A percentile compares a stretch with the other conserved stretches of the same genome.
These are phyloP conservation scores for Hypomesus transpacificus DNA, from an alignment of 2,113 vertebrate genomes.

Conservation along the genomic window DNA sequence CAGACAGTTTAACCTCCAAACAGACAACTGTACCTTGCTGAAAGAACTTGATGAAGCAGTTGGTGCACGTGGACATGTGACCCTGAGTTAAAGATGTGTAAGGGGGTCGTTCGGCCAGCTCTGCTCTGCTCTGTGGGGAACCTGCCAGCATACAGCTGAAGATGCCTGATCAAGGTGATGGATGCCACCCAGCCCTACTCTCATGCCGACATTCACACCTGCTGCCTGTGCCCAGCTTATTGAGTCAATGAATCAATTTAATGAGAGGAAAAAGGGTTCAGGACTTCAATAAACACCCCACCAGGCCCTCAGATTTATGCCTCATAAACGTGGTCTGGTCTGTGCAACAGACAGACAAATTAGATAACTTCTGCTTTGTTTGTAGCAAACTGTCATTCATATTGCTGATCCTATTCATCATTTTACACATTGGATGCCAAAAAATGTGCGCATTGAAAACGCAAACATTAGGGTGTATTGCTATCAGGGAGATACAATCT, in stretches of 20 bases:
- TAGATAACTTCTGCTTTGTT: conserved; percentile 14
- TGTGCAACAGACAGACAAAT: not conserved
- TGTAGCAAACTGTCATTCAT: not conserved
- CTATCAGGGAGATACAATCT: too few species aligned
- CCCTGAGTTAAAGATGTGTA: conserved; percentile 5
- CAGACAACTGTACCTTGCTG: not conserved
- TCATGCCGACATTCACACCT: conserved; percentile 58
- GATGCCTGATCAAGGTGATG: conserved; percentile 69
- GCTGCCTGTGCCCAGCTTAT: conserved; percentile 66
- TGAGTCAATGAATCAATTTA: conserved; percentile 76
- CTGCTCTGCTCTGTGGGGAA: not conserved
- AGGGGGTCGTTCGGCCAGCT: conserved; percentile 29
- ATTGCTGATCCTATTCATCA: not conserved
- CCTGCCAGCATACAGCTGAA: conserved; percentile 31
- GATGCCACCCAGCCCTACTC: conserved; percentile 54
- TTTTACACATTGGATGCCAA: too few species aligned
- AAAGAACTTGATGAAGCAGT: not conserved
- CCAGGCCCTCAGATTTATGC: conserved; percentile 49
- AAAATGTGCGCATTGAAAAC: too few species aligned
- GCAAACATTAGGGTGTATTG: too few species aligned
- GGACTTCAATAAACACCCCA: conserved; percentile 70
- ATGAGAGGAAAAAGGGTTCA: conserved; percentile 64
- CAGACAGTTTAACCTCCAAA: conserved; percentile 11
- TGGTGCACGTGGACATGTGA: not conserved
- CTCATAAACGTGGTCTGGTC: conserved; percentile 10